Percentiles rank a stretch among this genome's conserved stretches.
Conservation (phyloP, 1,140 invertebrate genomes). For the Apis mellifera region Amel_HAv3.1 CM009944.2:10391001-10391500, state of each 20-base stretch:
- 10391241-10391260: background rate
- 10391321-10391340: slow-evolving; percentile 62
- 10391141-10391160: background rate
- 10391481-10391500: no score
- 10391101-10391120: slow-evolving; percentile 3
- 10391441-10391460: background rate
- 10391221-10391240: background rate
- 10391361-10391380: slow-evolving; percentile 56
- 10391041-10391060: no score
- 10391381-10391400: slow-evolving; percentile 30
- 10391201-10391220: background rate
- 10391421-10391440: background rate
- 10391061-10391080: no score
- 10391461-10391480: no score
- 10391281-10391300: slow-evolving; percentile 60
- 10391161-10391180: background rate
- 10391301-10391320: slow-evolving; percentile 65
- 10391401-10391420: background rate
- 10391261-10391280: slow-evolving; percentile 38
- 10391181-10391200: no score
- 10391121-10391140: slow-evolving; percentile 24
- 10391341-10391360: slow-evolving; percentile 76
- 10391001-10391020: background rate
- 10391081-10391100: no score
- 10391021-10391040: no score